Evolutionary conservation across 2,797 vertebrate species (phyloP).

Genomic region (Poecilia gillii): DNA sequence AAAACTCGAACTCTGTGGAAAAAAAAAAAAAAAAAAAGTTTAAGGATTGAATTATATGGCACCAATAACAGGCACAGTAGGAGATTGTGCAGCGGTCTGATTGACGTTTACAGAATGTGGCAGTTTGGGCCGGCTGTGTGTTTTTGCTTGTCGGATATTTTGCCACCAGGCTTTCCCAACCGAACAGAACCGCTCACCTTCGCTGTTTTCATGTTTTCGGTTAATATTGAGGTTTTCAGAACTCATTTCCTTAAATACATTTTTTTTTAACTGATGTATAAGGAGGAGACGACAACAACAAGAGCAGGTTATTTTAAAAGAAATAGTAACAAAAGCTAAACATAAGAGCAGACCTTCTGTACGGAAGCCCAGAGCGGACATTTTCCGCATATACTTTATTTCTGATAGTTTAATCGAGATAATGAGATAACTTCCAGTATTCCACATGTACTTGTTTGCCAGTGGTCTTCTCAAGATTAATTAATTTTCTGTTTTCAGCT

Average conservation of each 20-base stretch:
- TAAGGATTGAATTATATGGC: conserved; percentile 59
- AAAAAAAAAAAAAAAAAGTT: conserved; percentile 38
- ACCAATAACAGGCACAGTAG: conserved; percentile 52
- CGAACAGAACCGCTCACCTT: too few species aligned
- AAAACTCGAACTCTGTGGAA: conserved; percentile 48
- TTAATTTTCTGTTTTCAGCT: too few species aligned
- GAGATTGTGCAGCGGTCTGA: conserved; percentile 47
- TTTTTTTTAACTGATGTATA: not conserved
- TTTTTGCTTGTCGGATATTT: conserved; percentile 24
- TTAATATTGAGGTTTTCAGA: not conserved
- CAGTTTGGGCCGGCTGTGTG: conserved; percentile 39
- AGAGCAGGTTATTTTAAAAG: not conserved
- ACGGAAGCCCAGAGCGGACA: too few species aligned
- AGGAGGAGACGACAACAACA: not conserved
- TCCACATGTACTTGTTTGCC: too few species aligned
- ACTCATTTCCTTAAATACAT: not conserved
- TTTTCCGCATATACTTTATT: too few species aligned
- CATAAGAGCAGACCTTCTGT: not conserved
- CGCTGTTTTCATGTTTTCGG: too few species aligned
- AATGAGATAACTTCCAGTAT: too few species aligned
- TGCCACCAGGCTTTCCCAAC: conserved; percentile 5
- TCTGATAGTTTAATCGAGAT: too few species aligned
- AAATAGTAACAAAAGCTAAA: not conserved
- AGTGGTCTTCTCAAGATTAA: too few species aligned
- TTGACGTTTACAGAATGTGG: conserved; percentile 59